phyloP scores from a whole-genome alignment of 2,113 vertebrate species.

The Spheniscus mendiculus region DNA sequence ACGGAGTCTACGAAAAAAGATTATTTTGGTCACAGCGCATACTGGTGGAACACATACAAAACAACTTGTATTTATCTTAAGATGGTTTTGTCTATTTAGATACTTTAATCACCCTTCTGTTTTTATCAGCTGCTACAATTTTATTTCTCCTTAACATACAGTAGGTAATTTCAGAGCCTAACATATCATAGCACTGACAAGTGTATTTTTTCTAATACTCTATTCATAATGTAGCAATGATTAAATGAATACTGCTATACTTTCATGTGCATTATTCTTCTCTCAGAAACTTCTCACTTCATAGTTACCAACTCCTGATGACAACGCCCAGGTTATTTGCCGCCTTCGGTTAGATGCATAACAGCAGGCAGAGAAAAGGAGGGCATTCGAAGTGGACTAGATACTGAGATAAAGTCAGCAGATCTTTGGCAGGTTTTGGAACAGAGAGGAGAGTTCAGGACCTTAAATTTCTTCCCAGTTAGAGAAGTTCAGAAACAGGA shows the following conservation, averaged over 20 bases:
- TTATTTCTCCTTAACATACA: background rate
- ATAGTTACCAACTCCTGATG: background rate
- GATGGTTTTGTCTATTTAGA: background rate
- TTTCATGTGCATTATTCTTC: background rate
- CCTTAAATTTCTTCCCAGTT: background rate
- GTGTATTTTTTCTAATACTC: background rate
- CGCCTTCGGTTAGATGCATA: background rate
- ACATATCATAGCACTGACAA: fast-evolving
- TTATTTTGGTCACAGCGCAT: background rate
- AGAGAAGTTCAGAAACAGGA: background rate
- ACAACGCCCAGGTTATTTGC: background rate
- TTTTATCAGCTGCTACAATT: background rate
- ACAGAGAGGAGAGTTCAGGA: background rate
- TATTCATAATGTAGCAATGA: background rate
- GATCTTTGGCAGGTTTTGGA: background rate
- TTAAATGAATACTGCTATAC: background rate
- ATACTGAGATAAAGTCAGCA: background rate
- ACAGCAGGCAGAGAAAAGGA: background rate
- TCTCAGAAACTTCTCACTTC: background rate
- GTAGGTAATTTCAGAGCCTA: background rate
- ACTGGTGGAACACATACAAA: background rate
- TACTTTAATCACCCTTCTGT: background rate
- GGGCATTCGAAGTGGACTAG: background rate
- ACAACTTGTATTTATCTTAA: background rate
- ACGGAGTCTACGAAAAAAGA: background rate